Base-by-base conservation (phyloP, 1,140 invertebrate genomes). In the Metopolophium dirhodum region DNA sequence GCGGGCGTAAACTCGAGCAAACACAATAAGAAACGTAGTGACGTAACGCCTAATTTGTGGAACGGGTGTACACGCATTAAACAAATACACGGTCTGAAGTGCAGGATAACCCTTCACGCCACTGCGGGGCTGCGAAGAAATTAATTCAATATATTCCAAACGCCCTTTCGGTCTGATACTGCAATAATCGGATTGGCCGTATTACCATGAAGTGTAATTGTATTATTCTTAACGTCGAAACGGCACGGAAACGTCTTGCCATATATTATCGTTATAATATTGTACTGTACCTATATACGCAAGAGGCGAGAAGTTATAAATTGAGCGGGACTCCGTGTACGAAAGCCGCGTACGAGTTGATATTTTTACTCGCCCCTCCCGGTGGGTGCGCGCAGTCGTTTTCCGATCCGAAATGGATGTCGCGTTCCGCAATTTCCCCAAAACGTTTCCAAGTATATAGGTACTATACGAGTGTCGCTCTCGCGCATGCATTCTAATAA, bases 141-240 rank as follows among this genome's bases (percentile, higher is more conserved):
- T 45, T 86, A 86, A 86, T 86, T 86, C 83, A 86, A 86, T 86
- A 86, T 86, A 86, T 86, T 45, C 61, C n/a, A 6, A 45, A 86
- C 37, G 37, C 41, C 41, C 41, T 86, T 86, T 86, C 23, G 14
- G 83, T 11, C 3, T 30, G 41, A 45, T 26, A 26, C 37, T 86
- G 4, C 83, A 45, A 85, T 85, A 86, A 86, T 41, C 37, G 22
- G 83, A 86, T 86, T 86, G 83, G 35, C 23, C 83, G 83, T 45
- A 30, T 45, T 26, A 26, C 37, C 14, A 14, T 22, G 37, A 26
- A 4, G 23, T 22, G 8, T 82, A 82, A 86, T 86, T 26, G 23
- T 86, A 86, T 86, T 86, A 86, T 77, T 77, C 22, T 22, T 86
- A 35, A 23, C 82, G 82, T 22, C 20, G 35, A 83, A 22, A 37